These are phyloP conservation scores for Thalassarche chlororhynchos DNA, from an alignment of 2,113 vertebrate species.

Conservation along the genomic window DNA sequence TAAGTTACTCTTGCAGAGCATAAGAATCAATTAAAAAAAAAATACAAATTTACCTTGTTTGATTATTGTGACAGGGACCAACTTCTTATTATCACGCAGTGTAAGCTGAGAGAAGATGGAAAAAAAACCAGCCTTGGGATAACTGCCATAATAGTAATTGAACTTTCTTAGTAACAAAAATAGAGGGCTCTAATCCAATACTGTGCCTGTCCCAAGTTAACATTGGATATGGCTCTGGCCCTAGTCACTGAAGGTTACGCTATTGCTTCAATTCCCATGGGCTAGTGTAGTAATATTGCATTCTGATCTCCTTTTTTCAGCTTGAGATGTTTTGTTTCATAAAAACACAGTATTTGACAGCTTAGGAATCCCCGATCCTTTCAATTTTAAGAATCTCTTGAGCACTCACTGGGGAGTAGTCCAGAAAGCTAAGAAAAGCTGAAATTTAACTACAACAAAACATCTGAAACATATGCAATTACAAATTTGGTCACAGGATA, in stretches of 20 bases:
- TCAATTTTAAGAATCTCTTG: neutral
- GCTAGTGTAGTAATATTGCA: neutral
- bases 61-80: conserved; percentile 78
- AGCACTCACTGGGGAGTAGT: neutral
- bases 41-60: conserved; percentile 76
- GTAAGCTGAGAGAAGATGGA: conserved; percentile 63
- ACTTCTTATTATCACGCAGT: conserved; percentile 65
- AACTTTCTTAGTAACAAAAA: neutral
- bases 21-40: neutral
- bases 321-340: neutral
- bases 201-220: neutral
- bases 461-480: neutral
- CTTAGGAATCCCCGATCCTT: neutral
- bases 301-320: neutral
- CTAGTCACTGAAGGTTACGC: neutral
- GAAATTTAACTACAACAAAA: neutral
- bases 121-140: neutral
- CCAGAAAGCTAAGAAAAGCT: neutral
- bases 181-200: neutral
- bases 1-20: neutral
- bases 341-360: neutral
- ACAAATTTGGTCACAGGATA: neutral
- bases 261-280: neutral
- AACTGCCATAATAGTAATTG: neutral
- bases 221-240: neutral